Percentiles rank a stretch among this genome's conserved stretches.
These are phyloP conservation scores for Vulpes vulpes DNA, from an alignment of 2,113 vertebrate genomes.

Conservation along the genomic window DNA sequence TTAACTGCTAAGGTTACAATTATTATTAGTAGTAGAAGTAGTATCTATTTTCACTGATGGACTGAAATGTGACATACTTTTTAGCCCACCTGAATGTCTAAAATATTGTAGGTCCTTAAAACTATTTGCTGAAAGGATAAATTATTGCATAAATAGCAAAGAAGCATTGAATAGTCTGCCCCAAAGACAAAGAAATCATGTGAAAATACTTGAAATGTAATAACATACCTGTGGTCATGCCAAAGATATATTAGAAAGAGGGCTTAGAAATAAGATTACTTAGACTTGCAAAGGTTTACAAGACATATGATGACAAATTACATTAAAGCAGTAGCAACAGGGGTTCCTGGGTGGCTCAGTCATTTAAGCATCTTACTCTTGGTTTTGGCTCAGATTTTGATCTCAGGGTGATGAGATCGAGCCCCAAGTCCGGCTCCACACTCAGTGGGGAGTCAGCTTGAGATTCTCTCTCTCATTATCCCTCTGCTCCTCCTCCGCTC, in stretches of 20 bases:
- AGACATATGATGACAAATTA: not conserved
- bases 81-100: not conserved
- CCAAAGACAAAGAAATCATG: not conserved
- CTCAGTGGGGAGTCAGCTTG: not conserved
- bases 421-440: not conserved
- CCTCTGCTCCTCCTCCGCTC: not conserved
- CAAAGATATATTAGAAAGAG: not conserved
- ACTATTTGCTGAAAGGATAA: not conserved
- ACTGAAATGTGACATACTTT: not conserved
- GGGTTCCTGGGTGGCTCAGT: not conserved
- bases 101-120: not conserved
- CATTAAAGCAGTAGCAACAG: not conserved
- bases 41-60: not conserved
- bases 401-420: not conserved
- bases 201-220: conserved; percentile 38
- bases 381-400: not conserved
- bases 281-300: not conserved
- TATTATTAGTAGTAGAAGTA: not conserved
- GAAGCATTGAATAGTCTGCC: not conserved
- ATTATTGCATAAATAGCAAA: not conserved
- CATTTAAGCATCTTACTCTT: not conserved
- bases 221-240: not conserved
- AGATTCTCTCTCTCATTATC: not conserved
- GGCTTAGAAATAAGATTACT: not conserved
- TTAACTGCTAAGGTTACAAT: not conserved